These are phyloP conservation scores for Stegodyphus dumicola DNA, from an alignment of 1,140 invertebrate genomes.

Conservation along the genomic window DNA sequence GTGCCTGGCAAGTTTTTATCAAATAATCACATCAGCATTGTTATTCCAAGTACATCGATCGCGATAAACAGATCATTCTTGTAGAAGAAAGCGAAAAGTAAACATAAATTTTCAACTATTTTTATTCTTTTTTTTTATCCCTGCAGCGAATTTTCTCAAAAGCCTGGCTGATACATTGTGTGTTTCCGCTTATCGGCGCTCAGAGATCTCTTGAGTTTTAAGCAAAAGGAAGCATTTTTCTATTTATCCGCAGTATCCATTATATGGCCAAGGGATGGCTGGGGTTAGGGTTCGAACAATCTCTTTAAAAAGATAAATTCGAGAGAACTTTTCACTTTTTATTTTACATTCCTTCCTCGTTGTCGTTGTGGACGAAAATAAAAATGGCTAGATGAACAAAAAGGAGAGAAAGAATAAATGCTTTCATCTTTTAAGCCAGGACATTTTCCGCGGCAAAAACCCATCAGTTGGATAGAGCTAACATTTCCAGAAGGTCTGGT, in stretches of 20 bases:
- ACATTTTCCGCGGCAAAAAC: constrained; percentile 31
- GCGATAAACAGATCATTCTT: too few relatives aligned
- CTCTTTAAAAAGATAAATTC: constrained; percentile 51
- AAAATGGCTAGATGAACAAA: background rate
- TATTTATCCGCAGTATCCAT: background rate
- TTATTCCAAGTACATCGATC: too few relatives aligned
- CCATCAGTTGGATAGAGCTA: constrained; percentile 25
- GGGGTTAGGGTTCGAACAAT: background rate
- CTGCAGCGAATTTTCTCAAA: too few relatives aligned
- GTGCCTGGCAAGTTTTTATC: too few relatives aligned
- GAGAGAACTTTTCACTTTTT: constrained; percentile 29
- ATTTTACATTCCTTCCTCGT: constrained; percentile 14
- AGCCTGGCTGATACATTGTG: too few relatives aligned
- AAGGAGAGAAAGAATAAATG: constrained; percentile 16
- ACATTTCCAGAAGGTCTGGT: constrained; percentile 1
- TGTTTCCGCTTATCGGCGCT: too few relatives aligned
- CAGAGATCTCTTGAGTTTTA: background rate
- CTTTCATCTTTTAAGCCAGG: constrained; percentile 46
- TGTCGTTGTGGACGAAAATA: background rate
- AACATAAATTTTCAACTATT: too few relatives aligned
- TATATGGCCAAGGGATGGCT: too few relatives aligned
- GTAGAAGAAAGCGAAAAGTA: too few relatives aligned
- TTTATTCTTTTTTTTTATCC: too few relatives aligned
- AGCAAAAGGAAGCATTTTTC: background rate
- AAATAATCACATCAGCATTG: too few relatives aligned